Evolutionary conservation across 2,888 invertebrate genomes (phyloP).

Genomic region (Cartodere bifasciata): DNA sequence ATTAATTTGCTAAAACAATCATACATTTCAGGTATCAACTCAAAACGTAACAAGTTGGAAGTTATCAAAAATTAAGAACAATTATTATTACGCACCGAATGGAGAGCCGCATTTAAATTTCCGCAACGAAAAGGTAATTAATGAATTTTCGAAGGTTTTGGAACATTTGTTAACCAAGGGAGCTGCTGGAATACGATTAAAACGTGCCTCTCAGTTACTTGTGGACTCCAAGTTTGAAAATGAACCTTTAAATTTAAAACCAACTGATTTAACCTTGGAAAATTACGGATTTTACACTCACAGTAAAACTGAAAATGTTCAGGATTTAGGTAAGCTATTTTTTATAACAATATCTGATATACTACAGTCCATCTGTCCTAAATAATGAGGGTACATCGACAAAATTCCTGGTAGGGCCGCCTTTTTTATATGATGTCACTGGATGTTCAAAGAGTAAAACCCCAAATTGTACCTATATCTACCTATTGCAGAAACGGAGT

Average conservation of each 20-base stretch:
- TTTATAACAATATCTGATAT: slow-evolving; percentile 10
- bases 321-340: slow-evolving; percentile 36
- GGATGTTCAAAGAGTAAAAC: too few relatives aligned
- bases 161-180: slow-evolving; percentile 62
- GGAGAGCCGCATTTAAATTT: slow-evolving; percentile 73
- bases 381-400: too few relatives aligned
- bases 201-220: slow-evolving; percentile 51
- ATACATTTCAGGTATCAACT: slow-evolving; percentile 24
- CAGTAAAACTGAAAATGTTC: slow-evolving; percentile 49
- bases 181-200: slow-evolving; percentile 68
- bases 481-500: too few relatives aligned
- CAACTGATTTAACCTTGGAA: slow-evolving; percentile 12
- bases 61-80: slow-evolving; percentile 45
- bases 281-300: slow-evolving; percentile 55
- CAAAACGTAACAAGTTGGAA: slow-evolving; percentile 54
- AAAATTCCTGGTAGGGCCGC: too few relatives aligned
- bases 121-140: slow-evolving; percentile 50
- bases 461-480: too few relatives aligned
- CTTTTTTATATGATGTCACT: too few relatives aligned
- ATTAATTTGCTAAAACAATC: slow-evolving; percentile 5
- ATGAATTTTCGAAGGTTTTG: slow-evolving; percentile 54
- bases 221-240: slow-evolving; percentile 43
- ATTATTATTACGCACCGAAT: slow-evolving; percentile 73
- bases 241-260: slow-evolving; percentile 35
- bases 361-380: too few relatives aligned